Evolutionary conservation across 2,113 vertebrate genomes (phyloP).

Genomic region (Caloenas nicobarica): DNA sequence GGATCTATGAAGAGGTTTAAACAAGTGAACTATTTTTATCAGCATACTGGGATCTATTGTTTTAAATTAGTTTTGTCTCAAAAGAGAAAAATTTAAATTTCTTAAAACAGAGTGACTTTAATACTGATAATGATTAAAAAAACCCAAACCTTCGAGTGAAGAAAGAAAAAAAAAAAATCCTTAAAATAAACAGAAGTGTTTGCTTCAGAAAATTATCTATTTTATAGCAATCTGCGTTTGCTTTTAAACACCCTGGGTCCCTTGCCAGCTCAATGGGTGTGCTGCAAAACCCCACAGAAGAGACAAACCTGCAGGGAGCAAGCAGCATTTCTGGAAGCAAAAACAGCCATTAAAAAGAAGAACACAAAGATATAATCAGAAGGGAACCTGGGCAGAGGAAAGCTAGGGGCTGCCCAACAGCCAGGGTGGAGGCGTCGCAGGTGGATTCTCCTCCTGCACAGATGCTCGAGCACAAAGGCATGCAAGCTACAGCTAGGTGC

Average conservation of each 20-base stretch:
- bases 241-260: not conserved
- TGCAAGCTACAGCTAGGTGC: not conserved
- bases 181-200: not conserved
- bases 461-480: not conserved
- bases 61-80: not conserved
- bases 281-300: not conserved
- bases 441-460: not conserved
- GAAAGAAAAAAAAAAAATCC: not conserved
- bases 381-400: not conserved
- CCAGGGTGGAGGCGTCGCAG: not conserved
- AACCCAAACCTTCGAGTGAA: not conserved
- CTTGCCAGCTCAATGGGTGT: not conserved
- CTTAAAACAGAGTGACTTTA: not conserved
- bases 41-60: not conserved
- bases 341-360: not conserved
- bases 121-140: not conserved
- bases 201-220: not conserved
- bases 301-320: not conserved
- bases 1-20: not conserved
- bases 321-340: not conserved
- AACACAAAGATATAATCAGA: not conserved
- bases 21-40: not conserved
- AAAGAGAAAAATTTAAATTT: not conserved
- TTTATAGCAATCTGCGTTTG: not conserved
- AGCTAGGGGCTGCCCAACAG: not conserved